Evolutionary conservation across 2,797 vertebrate genomes (phyloP).

Genomic region (Artibeus lituratus): DNA sequence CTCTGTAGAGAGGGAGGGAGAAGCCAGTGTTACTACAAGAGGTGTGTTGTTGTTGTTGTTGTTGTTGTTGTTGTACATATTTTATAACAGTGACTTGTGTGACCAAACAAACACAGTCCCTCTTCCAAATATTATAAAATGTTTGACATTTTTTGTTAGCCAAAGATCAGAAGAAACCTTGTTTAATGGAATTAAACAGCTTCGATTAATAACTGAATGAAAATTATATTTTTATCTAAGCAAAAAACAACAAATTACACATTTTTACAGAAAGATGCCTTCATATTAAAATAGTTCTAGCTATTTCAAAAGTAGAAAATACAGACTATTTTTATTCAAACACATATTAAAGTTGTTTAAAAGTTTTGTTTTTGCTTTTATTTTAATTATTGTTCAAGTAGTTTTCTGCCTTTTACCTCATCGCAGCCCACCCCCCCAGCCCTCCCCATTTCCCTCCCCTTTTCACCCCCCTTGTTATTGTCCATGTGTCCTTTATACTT

Average conservation of each 20-base stretch:
- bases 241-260: not conserved
- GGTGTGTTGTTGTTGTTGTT: too few species aligned
- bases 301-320: conserved; percentile 1
- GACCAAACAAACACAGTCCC: not conserved
- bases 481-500: too few species aligned
- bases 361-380: not conserved
- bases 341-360: not conserved
- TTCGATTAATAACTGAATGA: not conserved
- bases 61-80: not conserved
- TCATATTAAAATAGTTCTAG: not conserved
- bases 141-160: not conserved
- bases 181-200: not conserved
- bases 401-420: too few species aligned
- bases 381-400: too few species aligned
- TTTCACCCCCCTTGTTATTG: too few species aligned
- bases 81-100: not conserved
- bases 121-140: not conserved
- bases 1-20: not conserved
- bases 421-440: too few species aligned
- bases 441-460: too few species aligned
- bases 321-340: not conserved
- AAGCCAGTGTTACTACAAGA: accelerated
- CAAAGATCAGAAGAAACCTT: not conserved
- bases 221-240: not conserved
- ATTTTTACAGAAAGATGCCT: not conserved